These are phyloP conservation scores for Orycteropus afer DNA, from an alignment of 2,113 vertebrate species.

Conservation along the genomic window DNA sequence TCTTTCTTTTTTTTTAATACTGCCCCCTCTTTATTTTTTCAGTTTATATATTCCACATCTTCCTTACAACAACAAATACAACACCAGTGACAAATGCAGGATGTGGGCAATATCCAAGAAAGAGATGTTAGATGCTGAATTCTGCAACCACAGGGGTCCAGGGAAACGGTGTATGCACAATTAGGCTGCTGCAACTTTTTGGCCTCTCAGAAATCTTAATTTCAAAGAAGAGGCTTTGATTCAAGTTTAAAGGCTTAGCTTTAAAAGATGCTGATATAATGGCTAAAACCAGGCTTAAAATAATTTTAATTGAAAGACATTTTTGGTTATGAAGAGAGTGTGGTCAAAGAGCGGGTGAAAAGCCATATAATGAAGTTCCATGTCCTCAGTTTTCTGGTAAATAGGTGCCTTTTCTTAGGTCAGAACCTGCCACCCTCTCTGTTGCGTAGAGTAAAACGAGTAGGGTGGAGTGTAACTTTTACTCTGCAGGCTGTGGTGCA, in stretches of 20 bases:
- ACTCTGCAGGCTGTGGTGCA: background rate
- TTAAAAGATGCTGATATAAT: conserved; percentile 52
- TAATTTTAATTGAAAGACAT: conserved; percentile 39
- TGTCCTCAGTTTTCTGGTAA: background rate
- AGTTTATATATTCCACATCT: background rate
- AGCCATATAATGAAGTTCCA: background rate
- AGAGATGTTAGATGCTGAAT: background rate
- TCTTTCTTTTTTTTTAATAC: no score
- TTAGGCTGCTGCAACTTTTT: background rate
- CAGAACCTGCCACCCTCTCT: background rate
- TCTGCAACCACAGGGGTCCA: background rate
- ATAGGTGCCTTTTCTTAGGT: background rate
- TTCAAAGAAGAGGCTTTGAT: conserved; percentile 57
- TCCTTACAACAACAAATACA: background rate
- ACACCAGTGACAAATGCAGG: background rate
- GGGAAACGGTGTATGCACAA: background rate
- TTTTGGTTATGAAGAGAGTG: background rate
- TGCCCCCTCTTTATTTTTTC: background rate
- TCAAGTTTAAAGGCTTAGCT: conserved; percentile 41
- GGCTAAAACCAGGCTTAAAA: conserved; percentile 31
- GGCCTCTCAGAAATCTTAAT: background rate
- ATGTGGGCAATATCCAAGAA: background rate
- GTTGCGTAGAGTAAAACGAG: background rate
- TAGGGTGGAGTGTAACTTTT: background rate
- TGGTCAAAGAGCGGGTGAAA: background rate